Evolutionary conservation across 2,797 vertebrate genomes (phyloP).

Genomic region (Mus spretus): DNA sequence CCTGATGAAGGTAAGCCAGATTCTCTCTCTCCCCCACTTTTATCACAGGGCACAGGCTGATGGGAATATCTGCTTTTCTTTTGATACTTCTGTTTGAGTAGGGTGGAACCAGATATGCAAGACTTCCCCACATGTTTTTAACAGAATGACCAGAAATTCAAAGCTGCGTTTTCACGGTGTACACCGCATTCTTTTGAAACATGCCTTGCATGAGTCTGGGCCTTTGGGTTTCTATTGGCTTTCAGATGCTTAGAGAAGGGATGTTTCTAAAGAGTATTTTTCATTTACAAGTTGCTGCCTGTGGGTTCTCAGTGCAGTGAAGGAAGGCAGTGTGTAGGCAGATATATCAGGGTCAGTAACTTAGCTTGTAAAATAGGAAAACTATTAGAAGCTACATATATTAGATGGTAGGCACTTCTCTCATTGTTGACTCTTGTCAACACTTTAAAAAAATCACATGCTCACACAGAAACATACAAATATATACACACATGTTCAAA

Average conservation of each 20-base stretch:
- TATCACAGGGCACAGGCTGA: background rate
- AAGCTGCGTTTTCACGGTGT: background rate
- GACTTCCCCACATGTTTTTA: background rate
- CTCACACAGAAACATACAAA: background rate
- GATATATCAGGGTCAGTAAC: background rate
- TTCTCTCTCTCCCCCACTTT: background rate
- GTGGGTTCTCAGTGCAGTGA: background rate
- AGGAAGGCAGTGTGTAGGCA: background rate
- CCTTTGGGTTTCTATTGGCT: slow-evolving; percentile 47
- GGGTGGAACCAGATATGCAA: background rate
- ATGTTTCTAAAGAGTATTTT: slow-evolving; percentile 23
- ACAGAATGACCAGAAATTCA: background rate
- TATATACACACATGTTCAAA: background rate
- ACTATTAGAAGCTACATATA: background rate
- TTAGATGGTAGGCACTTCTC: background rate
- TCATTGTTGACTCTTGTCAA: slow-evolving; percentile 52
- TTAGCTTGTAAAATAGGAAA: slow-evolving; percentile 41
- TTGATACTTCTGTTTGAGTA: background rate
- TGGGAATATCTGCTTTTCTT: background rate
- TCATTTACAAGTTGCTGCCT: slow-evolving; percentile 16
- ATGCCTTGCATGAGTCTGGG: slow-evolving; percentile 2
- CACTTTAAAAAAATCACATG: background rate
- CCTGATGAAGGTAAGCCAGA: slow-evolving; percentile 92
- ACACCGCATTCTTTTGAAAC: background rate
- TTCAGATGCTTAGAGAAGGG: slow-evolving; percentile 16